phyloP scores from a whole-genome alignment of 2,113 vertebrate genomes.

The Albula goreensis region DNA sequence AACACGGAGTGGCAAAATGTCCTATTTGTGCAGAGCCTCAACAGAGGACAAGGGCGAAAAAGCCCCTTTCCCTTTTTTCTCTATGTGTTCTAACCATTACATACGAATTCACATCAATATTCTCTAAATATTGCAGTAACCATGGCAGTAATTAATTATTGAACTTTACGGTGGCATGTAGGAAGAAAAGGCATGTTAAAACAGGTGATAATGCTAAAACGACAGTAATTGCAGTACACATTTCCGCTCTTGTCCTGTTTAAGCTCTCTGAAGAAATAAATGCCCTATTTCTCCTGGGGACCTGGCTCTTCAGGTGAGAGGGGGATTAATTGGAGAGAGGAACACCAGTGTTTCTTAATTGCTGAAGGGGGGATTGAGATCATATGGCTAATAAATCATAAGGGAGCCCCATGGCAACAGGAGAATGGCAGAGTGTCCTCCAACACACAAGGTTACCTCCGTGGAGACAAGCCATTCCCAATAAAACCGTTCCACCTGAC shows the following conservation, averaged over 20 bases:
- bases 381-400: conserved; percentile 4
- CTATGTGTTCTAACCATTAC: background rate
- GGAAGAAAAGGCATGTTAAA: background rate
- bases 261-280: background rate
- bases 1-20: background rate
- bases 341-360: background rate
- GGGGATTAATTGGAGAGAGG: conserved; percentile 3
- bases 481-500: background rate
- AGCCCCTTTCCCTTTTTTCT: background rate
- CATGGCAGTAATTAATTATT: background rate
- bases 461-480: background rate
- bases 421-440: background rate
- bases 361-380: background rate
- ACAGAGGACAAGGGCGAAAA: background rate
- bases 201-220: background rate
- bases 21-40: background rate
- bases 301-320: background rate
- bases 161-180: background rate
- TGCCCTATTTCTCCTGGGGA: no score
- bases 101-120: background rate
- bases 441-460: background rate
- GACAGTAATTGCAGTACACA: background rate
- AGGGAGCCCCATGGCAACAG: background rate
- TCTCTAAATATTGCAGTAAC: background rate
- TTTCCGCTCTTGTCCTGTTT: background rate